These are phyloP conservation scores for Corythornis madagascariensis DNA, from an alignment of 2,113 vertebrate genomes.

Conservation along the genomic window DNA sequence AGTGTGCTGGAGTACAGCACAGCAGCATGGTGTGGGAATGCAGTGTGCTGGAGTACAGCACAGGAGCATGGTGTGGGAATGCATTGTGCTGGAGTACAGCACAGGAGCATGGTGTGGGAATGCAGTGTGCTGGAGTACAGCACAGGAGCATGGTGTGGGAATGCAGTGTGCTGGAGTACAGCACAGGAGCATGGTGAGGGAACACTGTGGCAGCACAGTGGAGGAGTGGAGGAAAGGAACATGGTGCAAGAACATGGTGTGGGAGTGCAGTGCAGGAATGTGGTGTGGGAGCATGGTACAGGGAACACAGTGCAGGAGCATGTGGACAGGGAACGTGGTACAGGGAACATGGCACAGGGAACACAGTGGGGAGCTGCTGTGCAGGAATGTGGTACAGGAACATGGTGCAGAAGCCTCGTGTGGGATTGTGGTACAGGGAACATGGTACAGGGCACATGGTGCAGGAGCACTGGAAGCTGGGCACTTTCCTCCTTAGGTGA, in stretches of 20 bases:
- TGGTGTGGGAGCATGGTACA: background rate
- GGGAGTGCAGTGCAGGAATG: background rate
- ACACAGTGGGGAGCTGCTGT: background rate
- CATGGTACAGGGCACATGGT: rapidly evolving
- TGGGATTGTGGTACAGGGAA: background rate
- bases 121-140: background rate
- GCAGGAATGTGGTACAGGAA: background rate
- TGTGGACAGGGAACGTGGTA: background rate
- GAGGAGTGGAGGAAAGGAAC: rapidly evolving
- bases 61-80: background rate
- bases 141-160: background rate
- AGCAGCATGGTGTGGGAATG: background rate
- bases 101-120: background rate
- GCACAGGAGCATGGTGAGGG: background rate
- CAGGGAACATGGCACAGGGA: background rate
- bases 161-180: rapidly evolving
- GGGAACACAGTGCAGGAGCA: background rate
- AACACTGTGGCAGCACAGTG: background rate
- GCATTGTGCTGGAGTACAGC: too few relatives aligned
- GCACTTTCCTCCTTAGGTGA: background rate
- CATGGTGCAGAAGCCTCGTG: rapidly evolving
- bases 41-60: rapidly evolving
- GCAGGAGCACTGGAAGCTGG: rapidly evolving
- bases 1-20: rapidly evolving
- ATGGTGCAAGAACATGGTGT: background rate